Evolutionary conservation across 2,113 vertebrate genomes (phyloP), one percentile per base, ranked within the genome.

Genomic region (Ploceus nigricollis): DNA sequence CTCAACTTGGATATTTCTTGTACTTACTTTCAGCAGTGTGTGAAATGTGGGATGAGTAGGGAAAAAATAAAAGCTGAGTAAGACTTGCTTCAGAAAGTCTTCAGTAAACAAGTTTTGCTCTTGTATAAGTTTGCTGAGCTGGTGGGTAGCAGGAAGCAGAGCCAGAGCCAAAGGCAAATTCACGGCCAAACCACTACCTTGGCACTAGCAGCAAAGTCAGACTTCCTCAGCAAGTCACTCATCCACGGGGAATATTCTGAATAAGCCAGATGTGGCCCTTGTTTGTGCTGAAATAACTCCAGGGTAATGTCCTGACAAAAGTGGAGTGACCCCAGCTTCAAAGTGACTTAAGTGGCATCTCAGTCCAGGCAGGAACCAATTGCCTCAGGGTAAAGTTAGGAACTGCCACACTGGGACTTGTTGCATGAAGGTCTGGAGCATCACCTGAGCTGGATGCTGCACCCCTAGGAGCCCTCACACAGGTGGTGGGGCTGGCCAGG

Each of bases 391-490:
- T 65, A 45, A 85, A 82, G 27, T 66, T 42, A 33, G 40, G n/a
- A 87, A 9, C 23, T 57, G 47, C 27, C 47, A 63, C 54, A 21
- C 40, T 35, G 39, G 17, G 23, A 58, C 2, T 13, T 54, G 10
- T 21, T 44, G 10, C 10, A 4, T 7, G n/a, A 12, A 66, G 28
- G 37, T 72, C 13, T 2, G 3, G 42, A 47, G 31, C 54, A 54
- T 37, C 45, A n/a, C 17, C 30, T 4, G 8, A 50, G 61, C 31
- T 72, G 63, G 58, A 4, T 57, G 44, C 44, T 87, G n/a, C 61
- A 68, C 8, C 25, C 10, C 1, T n/a, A 6, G 11, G 53, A 68
- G 13, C 28, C 24, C 25, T 42, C 35, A 27, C 1, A 1, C 7
- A 28, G 12, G 4, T 27, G 48, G 17, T 28, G 7, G 33, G 45